phyloP scores from a whole-genome alignment of 2,113 vertebrate genomes.

The Cariama cristata region DNA sequence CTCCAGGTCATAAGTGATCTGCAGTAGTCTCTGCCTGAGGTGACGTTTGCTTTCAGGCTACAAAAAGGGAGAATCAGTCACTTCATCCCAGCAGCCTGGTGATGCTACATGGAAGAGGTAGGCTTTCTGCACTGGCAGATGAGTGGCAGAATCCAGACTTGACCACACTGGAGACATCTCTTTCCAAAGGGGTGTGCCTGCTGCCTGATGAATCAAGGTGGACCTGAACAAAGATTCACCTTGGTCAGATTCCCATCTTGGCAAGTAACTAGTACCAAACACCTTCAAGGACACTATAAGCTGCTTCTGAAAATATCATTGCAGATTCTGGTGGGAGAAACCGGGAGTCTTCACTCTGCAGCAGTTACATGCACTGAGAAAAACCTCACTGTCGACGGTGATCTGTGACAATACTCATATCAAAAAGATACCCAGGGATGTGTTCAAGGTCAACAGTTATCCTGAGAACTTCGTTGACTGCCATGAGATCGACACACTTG shows the following conservation, averaged over 20 bases:
- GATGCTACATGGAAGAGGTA: neutral
- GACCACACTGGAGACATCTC: neutral
- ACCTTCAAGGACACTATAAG: neutral
- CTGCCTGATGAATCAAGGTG: neutral
- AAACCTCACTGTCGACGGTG: conserved; percentile 79
- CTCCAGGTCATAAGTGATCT: neutral
- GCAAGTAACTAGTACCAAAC: neutral
- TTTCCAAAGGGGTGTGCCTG: neutral
- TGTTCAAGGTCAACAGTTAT: conserved; percentile 75
- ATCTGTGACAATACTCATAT: conserved; percentile 90
- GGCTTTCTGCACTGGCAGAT: neutral
- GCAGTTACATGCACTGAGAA: conserved; percentile 75
- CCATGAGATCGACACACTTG: accelerated
- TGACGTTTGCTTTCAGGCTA: neutral
- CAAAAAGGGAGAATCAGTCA: neutral
- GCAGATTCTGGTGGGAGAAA: conserved; percentile 90
- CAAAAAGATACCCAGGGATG: conserved; percentile 74
- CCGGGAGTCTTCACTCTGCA: conserved; percentile 78
- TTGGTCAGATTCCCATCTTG: neutral
- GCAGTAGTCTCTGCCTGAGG: neutral
- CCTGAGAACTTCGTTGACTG: conserved; percentile 12
- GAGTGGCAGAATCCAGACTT: neutral
- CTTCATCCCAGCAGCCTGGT: neutral
- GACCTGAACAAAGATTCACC: neutral
- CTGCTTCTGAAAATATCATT: conserved; percentile 10